Conservation (phyloP, 2,888 invertebrate genomes). For the Diachrysia chrysitis region DNA sequence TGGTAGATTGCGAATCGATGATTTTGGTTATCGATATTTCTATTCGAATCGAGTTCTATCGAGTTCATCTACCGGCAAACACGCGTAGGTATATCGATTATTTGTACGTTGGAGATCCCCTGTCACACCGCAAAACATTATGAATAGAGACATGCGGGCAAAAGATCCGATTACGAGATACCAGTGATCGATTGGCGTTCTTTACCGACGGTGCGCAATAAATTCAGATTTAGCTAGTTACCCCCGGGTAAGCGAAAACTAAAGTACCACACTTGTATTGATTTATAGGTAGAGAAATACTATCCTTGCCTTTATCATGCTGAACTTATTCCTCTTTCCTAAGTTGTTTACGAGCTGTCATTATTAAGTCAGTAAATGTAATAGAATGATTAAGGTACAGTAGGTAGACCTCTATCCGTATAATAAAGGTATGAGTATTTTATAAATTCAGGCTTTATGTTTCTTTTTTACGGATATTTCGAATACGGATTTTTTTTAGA, state of each 20-base stretch:
- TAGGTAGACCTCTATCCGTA: too few species aligned
- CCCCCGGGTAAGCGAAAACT: constrained; percentile 17
- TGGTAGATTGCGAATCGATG: too few species aligned
- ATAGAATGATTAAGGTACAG: too few species aligned
- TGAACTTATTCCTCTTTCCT: not conserved
- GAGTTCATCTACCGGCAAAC: too few species aligned
- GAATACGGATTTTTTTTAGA: too few species aligned
- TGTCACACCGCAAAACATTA: constrained; percentile 58
- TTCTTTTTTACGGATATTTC: too few species aligned
- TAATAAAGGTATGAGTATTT: too few species aligned
- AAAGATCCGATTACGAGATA: constrained; percentile 68
- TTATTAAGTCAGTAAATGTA: too few species aligned
- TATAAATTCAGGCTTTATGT: too few species aligned
- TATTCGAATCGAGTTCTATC: too few species aligned
- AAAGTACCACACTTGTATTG: constrained; percentile 22
- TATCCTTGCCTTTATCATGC: not conserved
- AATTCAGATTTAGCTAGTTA: constrained; percentile 59
- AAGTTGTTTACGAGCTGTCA: too few species aligned
- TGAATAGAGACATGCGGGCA: constrained; percentile 63
- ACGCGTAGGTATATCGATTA: constrained; percentile 38
- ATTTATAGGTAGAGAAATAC: not conserved
- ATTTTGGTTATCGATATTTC: too few species aligned
- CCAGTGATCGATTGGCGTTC: constrained; percentile 63
- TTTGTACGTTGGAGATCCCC: constrained; percentile 49
- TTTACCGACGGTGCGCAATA: constrained; percentile 54